phyloP scores from a whole-genome alignment of 2,888 invertebrate genomes.

The Tenthredo amoena region DNA sequence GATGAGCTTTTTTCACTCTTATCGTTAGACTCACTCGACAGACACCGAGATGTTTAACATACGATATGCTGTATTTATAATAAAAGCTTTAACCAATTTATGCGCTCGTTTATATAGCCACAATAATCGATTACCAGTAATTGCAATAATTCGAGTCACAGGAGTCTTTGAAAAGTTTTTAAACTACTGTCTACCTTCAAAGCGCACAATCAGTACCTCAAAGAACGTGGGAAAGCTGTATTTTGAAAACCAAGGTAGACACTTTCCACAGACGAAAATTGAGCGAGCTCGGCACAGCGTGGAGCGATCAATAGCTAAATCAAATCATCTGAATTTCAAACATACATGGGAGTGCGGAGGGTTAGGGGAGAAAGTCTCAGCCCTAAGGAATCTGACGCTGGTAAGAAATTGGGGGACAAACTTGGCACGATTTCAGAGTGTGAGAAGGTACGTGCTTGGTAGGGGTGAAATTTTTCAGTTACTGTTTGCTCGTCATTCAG shows the following conservation, averaged over 20 bases:
- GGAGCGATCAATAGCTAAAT: slow-evolving; percentile 24
- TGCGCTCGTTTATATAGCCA: too few relatives aligned
- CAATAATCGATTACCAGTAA: background rate
- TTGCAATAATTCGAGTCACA: background rate
- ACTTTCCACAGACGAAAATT: background rate
- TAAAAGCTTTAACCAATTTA: background rate
- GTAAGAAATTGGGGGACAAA: slow-evolving; percentile 24
- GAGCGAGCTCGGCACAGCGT: background rate
- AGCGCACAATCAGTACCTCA: too few relatives aligned
- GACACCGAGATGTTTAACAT: background rate
- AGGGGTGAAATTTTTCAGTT: background rate
- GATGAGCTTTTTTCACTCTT: background rate
- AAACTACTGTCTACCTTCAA: background rate
- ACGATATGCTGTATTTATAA: background rate
- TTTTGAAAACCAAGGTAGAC: background rate
- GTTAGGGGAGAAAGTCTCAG: background rate
- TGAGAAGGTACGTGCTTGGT: background rate
- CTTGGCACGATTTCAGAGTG: background rate
- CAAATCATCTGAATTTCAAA: slow-evolving; percentile 35
- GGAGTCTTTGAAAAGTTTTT: background rate
- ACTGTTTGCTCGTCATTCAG: background rate
- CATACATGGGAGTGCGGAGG: background rate
- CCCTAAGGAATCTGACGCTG: background rate
- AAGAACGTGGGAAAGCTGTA: background rate
- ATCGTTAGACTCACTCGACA: too few relatives aligned